Conservation (phyloP, 2,113 vertebrate genomes). For the Laticauda laticaudata region DNA sequence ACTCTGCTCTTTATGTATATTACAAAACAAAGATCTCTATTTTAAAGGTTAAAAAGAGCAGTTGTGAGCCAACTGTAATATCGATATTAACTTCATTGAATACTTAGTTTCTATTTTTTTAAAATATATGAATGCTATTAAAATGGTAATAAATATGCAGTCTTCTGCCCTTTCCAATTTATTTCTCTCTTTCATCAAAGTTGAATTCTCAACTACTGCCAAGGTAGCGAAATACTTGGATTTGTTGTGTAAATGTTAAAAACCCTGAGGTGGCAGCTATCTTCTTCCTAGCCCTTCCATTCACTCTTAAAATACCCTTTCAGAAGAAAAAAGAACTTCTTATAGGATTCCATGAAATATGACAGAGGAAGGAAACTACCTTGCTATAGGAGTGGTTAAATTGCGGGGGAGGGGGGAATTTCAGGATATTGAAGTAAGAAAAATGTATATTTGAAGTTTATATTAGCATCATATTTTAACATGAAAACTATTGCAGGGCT, state of each 20-base stretch:
- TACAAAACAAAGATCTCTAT: background rate
- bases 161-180: constrained; percentile 61
- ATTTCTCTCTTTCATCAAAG: constrained; percentile 64
- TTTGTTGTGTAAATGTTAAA: constrained; percentile 70
- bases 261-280: constrained; percentile 62
- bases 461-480: constrained; percentile 64
- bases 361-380: constrained; percentile 65
- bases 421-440: constrained; percentile 52
- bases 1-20: background rate
- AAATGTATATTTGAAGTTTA: constrained; percentile 57
- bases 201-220: constrained; percentile 64
- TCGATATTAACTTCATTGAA: constrained; percentile 10
- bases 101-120: constrained; percentile 41
- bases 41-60: background rate
- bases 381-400: constrained; percentile 53
- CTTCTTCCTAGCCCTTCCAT: constrained; percentile 67
- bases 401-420: constrained; percentile 55
- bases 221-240: constrained; percentile 66
- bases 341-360: constrained; percentile 49
- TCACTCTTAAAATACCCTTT: constrained; percentile 68
- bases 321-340: constrained; percentile 52
- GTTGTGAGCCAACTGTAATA: background rate
- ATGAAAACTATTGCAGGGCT: background rate
- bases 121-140: constrained; percentile 60
- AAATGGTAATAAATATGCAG: constrained; percentile 64